Conservation (phyloP, 1,140 invertebrate species). For the Mylabris phalerata region DNA sequence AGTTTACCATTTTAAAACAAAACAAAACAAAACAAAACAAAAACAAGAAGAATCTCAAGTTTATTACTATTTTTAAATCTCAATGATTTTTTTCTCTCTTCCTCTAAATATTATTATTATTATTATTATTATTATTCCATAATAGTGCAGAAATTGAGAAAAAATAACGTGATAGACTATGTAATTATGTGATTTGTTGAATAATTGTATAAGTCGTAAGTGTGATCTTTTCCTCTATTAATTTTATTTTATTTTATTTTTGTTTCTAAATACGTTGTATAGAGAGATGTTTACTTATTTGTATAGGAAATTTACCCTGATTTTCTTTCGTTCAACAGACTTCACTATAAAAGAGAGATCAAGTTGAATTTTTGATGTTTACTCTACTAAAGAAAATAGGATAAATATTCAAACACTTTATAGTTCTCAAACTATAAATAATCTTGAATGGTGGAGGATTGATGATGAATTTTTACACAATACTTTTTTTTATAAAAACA, state of each 20-base stretch:
- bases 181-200: slow-evolving; percentile 26
- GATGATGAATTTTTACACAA: too few species aligned
- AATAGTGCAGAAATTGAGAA: background rate
- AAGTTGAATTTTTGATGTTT: background rate
- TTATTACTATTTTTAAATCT: background rate
- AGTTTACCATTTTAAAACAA: slow-evolving; percentile 78
- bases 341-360: background rate
- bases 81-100: background rate
- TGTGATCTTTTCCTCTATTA: slow-evolving; percentile 3
- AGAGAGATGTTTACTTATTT: too few species aligned
- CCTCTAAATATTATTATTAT: background rate
- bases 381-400: background rate
- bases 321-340: background rate
- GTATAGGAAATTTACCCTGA: background rate
- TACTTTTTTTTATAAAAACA: too few species aligned
- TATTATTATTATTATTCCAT: background rate
- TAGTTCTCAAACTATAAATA: too few species aligned
- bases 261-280: too few species aligned
- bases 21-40: background rate
- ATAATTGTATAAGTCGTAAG: slow-evolving; percentile 18
- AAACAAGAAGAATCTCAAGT: background rate
- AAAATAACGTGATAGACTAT: slow-evolving; percentile 27
- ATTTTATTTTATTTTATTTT: too few species aligned
- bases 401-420: background rate
- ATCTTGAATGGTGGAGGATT: too few species aligned